These are phyloP conservation scores for Rhogogaster chlorosoma DNA, from an alignment of 2,888 invertebrate species.

Conservation along the genomic window DNA sequence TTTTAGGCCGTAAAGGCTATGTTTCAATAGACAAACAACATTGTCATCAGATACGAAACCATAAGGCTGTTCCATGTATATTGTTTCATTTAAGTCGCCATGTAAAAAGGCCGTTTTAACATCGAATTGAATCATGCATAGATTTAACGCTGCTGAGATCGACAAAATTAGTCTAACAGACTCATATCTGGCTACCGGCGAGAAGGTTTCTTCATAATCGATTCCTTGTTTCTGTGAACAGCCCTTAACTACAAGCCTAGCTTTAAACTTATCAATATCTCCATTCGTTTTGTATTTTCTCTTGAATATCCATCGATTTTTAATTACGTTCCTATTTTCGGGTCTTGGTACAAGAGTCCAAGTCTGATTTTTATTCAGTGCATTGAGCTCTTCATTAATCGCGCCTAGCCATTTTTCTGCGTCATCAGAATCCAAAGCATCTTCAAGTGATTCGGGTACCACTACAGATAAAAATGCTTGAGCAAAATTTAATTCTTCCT, in stretches of 20 bases:
- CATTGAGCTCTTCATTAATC: background rate
- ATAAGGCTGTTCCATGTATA: slow-evolving; percentile 16
- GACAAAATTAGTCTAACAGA: background rate
- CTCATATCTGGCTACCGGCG: background rate
- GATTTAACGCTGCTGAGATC: background rate
- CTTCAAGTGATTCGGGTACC: background rate
- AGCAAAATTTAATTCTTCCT: background rate
- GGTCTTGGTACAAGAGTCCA: background rate
- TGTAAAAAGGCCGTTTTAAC: slow-evolving; percentile 47
- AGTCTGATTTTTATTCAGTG: background rate
- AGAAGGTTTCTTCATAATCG: background rate
- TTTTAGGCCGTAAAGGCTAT: slow-evolving; percentile 57
- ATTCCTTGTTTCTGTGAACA: background rate
- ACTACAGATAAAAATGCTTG: background rate
- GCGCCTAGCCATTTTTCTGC: background rate
- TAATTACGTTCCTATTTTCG: background rate
- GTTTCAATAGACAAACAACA: slow-evolving; percentile 7
- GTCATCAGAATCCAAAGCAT: background rate
- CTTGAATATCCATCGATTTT: slow-evolving; percentile 52
- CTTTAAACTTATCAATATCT: slow-evolving; percentile 50
- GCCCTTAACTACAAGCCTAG: slow-evolving; percentile 53
- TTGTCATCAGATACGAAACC: slow-evolving; percentile 8
- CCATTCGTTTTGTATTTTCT: slow-evolving; percentile 47
- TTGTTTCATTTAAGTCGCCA: slow-evolving; percentile 9
- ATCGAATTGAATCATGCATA: slow-evolving; percentile 22